Evolutionary conservation across 1,140 invertebrate genomes (phyloP).

Genomic region (Zaprionus tsacasi): DNA sequence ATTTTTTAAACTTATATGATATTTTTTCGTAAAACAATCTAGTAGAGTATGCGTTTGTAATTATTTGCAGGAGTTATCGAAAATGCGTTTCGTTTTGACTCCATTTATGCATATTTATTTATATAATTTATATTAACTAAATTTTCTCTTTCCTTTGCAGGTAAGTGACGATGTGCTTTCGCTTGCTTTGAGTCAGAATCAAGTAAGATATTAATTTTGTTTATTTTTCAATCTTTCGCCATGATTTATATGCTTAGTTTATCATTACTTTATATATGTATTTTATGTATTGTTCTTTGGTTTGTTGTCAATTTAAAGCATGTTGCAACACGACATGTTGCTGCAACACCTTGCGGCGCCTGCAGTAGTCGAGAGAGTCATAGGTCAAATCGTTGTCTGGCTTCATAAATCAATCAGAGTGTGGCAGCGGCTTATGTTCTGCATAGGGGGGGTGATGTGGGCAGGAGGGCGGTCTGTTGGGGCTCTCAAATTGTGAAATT

Average conservation of each 20-base stretch:
- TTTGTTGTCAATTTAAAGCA: constrained; percentile 8
- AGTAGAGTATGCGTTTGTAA: no score
- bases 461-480: background rate
- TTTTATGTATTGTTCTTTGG: constrained; percentile 21
- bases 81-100: no score
- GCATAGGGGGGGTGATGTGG: background rate
- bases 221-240: constrained; percentile 17
- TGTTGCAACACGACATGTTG: constrained; percentile 16
- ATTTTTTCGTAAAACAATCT: no score
- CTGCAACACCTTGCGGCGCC: constrained; percentile 38
- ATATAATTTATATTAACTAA: background rate
- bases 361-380: background rate
- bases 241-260: constrained; percentile 19
- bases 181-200: constrained; percentile 79
- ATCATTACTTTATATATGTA: no score
- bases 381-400: constrained; percentile 34
- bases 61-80: no score
- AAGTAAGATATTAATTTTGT: constrained; percentile 65
- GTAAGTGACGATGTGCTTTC: constrained; percentile 83
- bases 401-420: constrained; percentile 53
- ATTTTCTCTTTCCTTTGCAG: constrained; percentile 47
- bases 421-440: constrained; percentile 31
- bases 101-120: background rate
- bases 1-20: no score
- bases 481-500: constrained; percentile 16